Evolutionary conservation across 23 tunicate species (phyloP).

Genomic region (Halocynthia roretzi): DNA sequence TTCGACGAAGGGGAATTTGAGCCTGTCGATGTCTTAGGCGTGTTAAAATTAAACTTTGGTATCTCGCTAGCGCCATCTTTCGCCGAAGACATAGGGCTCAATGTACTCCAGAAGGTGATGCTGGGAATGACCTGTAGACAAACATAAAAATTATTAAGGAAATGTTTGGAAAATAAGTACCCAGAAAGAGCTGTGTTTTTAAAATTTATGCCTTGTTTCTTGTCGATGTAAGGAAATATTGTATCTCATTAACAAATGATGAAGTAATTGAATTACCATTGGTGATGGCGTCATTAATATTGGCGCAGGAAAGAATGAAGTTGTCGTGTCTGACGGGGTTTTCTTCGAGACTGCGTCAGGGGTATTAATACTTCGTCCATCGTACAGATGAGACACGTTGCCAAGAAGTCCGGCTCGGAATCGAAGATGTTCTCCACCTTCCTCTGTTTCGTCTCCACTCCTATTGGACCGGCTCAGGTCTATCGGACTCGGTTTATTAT

Average conservation of each 20-base stretch:
- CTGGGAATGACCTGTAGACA: slow-evolving; percentile 86
- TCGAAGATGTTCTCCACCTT: slow-evolving; percentile 19
- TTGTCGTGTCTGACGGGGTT: slow-evolving; percentile 68
- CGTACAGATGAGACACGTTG: slow-evolving; percentile 21
- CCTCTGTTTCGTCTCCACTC: slow-evolving; percentile 34
- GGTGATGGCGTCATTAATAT: slow-evolving; percentile 77
- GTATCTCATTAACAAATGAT: too few relatives aligned
- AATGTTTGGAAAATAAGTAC: too few relatives aligned
- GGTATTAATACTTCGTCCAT: slow-evolving; percentile 59
- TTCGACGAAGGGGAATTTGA: slow-evolving; percentile 4
- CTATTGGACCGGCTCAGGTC: slow-evolving; percentile 68
- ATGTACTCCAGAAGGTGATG: slow-evolving; percentile 94
- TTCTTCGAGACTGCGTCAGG: slow-evolving; percentile 73
- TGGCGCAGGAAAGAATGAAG: slow-evolving; percentile 47
- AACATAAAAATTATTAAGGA: background rate
- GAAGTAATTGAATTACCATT: slow-evolving; percentile 39
- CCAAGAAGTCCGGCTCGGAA: slow-evolving; percentile 32
- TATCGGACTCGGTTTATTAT: slow-evolving; percentile 77
- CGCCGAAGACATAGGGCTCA: slow-evolving; percentile 50
- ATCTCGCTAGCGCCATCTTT: slow-evolving; percentile 9
- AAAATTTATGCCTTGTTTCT: too few relatives aligned
- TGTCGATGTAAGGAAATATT: too few relatives aligned
- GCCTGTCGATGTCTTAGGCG: background rate
- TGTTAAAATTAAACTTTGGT: slow-evolving; percentile 12
- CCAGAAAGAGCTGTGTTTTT: too few relatives aligned